Evolutionary conservation across 2,888 invertebrate genomes (phyloP).

Genomic region (Autographa gamma): DNA sequence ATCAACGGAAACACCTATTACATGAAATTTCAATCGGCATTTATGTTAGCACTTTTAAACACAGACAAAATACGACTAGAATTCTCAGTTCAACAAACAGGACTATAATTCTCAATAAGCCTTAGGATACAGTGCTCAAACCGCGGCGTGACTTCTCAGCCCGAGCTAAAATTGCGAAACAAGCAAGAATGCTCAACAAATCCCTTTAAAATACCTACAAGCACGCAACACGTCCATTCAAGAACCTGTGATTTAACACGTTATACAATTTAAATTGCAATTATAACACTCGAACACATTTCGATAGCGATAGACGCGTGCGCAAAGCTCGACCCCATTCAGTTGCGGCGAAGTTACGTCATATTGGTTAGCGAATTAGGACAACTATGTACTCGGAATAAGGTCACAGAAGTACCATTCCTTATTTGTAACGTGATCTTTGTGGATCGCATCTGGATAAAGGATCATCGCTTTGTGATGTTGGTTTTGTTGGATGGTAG

Average conservation of each 20-base stretch:
- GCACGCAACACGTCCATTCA: constrained; percentile 43
- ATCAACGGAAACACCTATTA: neutral
- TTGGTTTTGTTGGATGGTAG: neutral
- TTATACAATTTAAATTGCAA: constrained; percentile 51
- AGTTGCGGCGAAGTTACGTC: constrained; percentile 59
- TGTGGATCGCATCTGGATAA: neutral
- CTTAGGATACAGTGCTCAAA: neutral
- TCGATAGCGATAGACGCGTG: constrained; percentile 57
- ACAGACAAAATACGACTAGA: neutral
- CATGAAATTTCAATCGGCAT: neutral
- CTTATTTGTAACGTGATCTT: constrained; percentile 1
- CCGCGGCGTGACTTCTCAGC: neutral
- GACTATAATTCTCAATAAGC: neutral
- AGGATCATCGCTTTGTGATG: neutral
- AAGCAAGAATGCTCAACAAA: constrained; percentile 36
- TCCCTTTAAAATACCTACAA: constrained; percentile 36
- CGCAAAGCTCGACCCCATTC: constrained; percentile 62
- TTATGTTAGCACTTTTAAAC: neutral
- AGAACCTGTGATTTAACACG: constrained; percentile 46
- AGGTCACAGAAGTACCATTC: constrained; percentile 47
- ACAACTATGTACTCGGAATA: constrained; percentile 48
- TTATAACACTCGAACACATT: constrained; percentile 52
- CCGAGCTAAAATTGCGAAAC: constrained; percentile 31
- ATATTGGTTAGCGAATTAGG: constrained; percentile 63
- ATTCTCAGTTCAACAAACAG: neutral